A percentile compares a stretch with the other conserved stretches of the same genome.
phyloP scores from a whole-genome alignment of 2,888 invertebrate genomes.

The Shargacucullia verbasci region DNA sequence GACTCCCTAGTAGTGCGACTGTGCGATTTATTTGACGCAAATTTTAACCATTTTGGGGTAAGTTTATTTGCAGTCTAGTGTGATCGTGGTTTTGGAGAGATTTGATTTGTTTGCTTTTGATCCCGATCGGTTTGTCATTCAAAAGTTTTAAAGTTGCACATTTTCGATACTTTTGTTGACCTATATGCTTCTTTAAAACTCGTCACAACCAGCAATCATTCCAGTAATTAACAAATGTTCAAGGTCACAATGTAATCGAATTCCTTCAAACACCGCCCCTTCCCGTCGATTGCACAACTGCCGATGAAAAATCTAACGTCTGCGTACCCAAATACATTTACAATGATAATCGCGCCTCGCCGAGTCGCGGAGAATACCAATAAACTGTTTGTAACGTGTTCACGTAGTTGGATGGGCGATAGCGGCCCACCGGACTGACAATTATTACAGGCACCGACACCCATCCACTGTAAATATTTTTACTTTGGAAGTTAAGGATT shows the following conservation, averaged over 20 bases:
- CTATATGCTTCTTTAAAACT: too few relatives aligned
- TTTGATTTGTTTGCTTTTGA: not conserved
- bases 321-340: slow-evolving; percentile 59
- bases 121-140: too few relatives aligned
- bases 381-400: slow-evolving; percentile 68
- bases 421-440: slow-evolving; percentile 47
- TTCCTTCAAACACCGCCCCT: not conserved
- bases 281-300: slow-evolving; percentile 11
- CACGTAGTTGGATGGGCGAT: slow-evolving; percentile 68
- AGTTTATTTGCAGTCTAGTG: not conserved
- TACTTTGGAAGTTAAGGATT: slow-evolving; percentile 15
- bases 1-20: slow-evolving; percentile 41
- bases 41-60: slow-evolving; percentile 7
- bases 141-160: too few relatives aligned
- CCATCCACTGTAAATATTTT: slow-evolving; percentile 18
- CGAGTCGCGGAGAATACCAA: slow-evolving; percentile 70
- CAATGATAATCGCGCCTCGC: slow-evolving; percentile 65
- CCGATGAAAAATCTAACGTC: slow-evolving; percentile 56
- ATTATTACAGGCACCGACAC: slow-evolving; percentile 32
- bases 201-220: not conserved
- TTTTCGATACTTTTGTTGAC: too few relatives aligned
- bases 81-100: not conserved
- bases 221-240: not conserved
- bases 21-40: slow-evolving; percentile 29
- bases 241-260: too few relatives aligned